Evolutionary conservation across 2,797 vertebrate species (phyloP), one percentile per base, ranked within the genome.

Genomic region (Micropoecilia bifurca): DNA sequence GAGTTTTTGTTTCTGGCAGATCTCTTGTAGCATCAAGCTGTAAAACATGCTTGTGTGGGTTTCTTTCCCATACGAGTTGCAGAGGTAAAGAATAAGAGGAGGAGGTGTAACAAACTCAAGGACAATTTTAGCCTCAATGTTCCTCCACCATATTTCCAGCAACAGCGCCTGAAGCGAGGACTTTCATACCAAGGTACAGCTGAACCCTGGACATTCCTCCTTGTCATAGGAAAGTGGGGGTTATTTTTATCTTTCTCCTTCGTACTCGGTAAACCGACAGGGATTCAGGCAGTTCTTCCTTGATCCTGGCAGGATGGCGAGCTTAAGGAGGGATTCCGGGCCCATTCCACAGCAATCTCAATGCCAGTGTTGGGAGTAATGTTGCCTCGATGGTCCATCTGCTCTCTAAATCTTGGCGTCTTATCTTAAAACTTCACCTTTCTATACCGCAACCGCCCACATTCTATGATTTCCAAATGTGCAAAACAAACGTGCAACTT

Each of bases 171-270:
- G 41, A 20, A 89, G 85, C 76, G 82, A 83, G 76, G 53, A 55
- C 78, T 86, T 80, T 87, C 82, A 82, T 74, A n/a, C 10, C 25
- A 73, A 87, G 81, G 25, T 84, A 90, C 76, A 83, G 88, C 80
- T 88, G 84, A 92, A 92, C 88, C 83, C 82, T 63, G 82, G 87
- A 90, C 87, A 87, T 90, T 90, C 87, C 91, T 92, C 83, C 80
- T 76, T 88, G 85, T 92, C 86, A 91, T 87, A 88, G 83, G 81
- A 89, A 80, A 85, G 50, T 43, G 36, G 59, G 57, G 79, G 53
- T 87, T 89, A 88, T 91, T 91, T 93, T 89, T 90, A 92, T 86
- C 83, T 73, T 87, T 80, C 43, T 71, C 55, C 76, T 73, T 83
- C 83, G 80, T 77, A 77, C 80, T 90, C 82, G 41, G 76, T 82